phyloP scores from a whole-genome alignment of 2,888 invertebrate genomes.

The Scotopteryx bipunctaria region DNA sequence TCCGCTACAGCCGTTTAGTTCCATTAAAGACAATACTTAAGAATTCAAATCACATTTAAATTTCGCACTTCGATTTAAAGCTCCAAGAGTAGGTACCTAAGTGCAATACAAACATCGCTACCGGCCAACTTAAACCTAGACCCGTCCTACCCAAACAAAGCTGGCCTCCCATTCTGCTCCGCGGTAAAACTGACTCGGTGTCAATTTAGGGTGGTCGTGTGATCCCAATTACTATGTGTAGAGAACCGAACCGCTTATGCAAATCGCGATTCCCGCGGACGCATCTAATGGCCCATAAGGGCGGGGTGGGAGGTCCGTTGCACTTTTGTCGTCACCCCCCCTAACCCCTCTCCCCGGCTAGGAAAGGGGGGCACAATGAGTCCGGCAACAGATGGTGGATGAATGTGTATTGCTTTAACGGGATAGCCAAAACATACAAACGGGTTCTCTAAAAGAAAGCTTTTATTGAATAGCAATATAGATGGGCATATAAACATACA shows the following conservation, averaged over 20 bases:
- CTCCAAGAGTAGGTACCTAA: conserved; percentile 71
- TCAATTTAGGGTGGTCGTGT: conserved; percentile 65
- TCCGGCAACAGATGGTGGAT: conserved; percentile 22
- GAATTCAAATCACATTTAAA: conserved; percentile 80
- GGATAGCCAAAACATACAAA: neutral
- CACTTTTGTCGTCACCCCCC: conserved; percentile 65
- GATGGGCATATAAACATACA: no score
- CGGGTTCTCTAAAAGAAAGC: neutral
- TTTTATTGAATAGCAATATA: no score
- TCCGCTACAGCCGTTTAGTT: conserved; percentile 57
- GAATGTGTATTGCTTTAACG: conserved; percentile 14
- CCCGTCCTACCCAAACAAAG: conserved; percentile 50
- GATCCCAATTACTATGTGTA: conserved; percentile 81
- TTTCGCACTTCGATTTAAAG: conserved; percentile 81
- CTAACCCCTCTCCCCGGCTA: no score
- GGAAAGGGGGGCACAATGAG: conserved; percentile 7
- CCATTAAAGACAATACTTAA: conserved; percentile 74
- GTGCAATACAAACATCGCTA: conserved; percentile 75
- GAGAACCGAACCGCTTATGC: conserved; percentile 82
- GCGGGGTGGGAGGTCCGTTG: conserved; percentile 53
- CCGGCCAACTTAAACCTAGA: conserved; percentile 69
- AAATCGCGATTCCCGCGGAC: conserved; percentile 81
- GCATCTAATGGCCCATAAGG: conserved; percentile 77
- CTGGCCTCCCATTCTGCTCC: conserved; percentile 38
- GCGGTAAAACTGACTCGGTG: conserved; percentile 42